Base-by-base conservation (phyloP, 1,140 invertebrate genomes). In the Sogatella furcifera region DNA sequence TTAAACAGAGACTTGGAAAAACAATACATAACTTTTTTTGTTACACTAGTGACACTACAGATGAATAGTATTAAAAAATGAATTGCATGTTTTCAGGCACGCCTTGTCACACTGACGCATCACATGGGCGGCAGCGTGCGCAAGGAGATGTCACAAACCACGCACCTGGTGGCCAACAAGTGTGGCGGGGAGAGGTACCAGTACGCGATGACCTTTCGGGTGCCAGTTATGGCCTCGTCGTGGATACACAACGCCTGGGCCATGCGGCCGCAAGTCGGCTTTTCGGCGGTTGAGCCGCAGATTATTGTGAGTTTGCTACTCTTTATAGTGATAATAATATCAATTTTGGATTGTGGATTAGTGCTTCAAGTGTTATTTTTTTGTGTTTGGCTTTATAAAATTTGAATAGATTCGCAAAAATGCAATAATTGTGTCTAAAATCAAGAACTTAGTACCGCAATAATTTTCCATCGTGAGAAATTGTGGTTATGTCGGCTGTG, bases 111-210 rank as follows among this genome's bases (percentile, higher is more conserved):
- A 67, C 79, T 91, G 69, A 88, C 96, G 64, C 93, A 96, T 77
- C 84, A 88, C 71, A 96, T 97, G 93, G 92, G 92, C 63, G 94
- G 93, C 15, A 94, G 89, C 68, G 88, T 97, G 66, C 81, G 92
- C 53, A 91, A 89, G 75, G 91, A 95, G 66, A 86, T 93, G 78
- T 84, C 83, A 59, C 78, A 81, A 17, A 92, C 89, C 71, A 97
- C 94, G 52, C 94, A 97, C 79, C 78, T 98, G 43, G 90, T 98
- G 65, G 90, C 93, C 54, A 89, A 88, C 68, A 81, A 82, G 69
- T 87, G 86, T 68, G 84, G 84, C 44, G 92, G 94, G 61, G 86
- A 92, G 67, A 97, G 97, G 77, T 91, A 90, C 70, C 79, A 82
- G 69, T 90, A 89, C 73, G 94, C 95, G 53, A 84, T 89, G 41